Evolutionary conservation across 2,797 vertebrate species (phyloP).

Genomic region (Phalloptychus januarius): DNA sequence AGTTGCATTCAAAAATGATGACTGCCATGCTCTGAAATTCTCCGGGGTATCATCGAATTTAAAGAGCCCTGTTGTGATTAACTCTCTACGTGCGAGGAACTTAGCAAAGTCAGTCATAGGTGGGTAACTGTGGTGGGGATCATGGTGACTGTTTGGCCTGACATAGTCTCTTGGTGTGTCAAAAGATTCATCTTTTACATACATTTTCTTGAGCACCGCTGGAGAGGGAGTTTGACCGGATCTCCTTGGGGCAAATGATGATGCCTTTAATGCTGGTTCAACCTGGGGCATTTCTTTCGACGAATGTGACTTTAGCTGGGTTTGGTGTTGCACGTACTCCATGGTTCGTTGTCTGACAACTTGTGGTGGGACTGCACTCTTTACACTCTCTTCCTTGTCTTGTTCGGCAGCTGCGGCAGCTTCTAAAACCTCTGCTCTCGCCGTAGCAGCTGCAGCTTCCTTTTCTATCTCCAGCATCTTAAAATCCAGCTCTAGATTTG

Average conservation of each 20-base stretch:
- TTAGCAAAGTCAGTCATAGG: background rate
- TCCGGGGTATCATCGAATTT: background rate
- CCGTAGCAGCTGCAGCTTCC: background rate
- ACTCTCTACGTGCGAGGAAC: background rate
- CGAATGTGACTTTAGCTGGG: background rate
- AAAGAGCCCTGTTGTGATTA: background rate
- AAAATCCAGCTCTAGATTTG: background rate
- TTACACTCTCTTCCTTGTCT: background rate
- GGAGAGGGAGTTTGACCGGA: background rate
- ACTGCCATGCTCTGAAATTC: background rate
- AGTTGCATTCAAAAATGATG: background rate
- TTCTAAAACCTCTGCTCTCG: constrained; percentile 1
- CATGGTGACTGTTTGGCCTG: background rate
- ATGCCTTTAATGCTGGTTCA: background rate
- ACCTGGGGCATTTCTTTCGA: background rate
- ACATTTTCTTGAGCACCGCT: background rate
- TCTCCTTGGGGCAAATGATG: background rate
- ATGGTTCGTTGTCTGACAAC: background rate
- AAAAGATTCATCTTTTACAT: background rate
- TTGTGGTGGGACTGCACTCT: background rate
- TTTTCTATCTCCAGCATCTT: constrained; percentile 1
- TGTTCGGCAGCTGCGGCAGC: background rate
- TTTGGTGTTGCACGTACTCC: background rate
- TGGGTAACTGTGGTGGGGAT: background rate
- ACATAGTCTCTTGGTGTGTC: background rate